phyloP scores from a whole-genome alignment of 1,140 invertebrate species.

The Patella vulgata region DNA sequence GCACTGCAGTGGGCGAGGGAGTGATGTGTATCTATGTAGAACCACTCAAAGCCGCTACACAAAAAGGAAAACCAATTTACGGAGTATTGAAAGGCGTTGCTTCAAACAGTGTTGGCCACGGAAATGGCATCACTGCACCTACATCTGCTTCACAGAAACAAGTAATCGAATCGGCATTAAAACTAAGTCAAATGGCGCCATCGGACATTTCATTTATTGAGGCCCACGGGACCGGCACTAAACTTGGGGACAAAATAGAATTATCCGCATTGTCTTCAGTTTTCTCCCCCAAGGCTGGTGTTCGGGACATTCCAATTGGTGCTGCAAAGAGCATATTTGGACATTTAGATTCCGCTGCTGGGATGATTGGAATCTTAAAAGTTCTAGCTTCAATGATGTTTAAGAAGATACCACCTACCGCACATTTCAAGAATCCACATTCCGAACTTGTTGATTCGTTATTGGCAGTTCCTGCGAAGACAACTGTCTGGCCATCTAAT shows the following conservation, averaged over 20 bases:
- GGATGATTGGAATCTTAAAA: background rate
- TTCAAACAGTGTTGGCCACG: conserved; percentile 1
- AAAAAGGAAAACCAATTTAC: conserved; percentile 3
- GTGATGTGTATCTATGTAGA: conserved; percentile 8
- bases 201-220: background rate
- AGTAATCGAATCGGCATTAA: no score
- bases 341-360: conserved; percentile 6
- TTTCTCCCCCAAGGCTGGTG: background rate
- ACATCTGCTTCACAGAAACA: background rate
- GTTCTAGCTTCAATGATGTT: conserved; percentile 1
- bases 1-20: conserved; percentile 6
- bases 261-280: background rate
- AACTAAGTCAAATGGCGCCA: background rate
- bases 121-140: conserved; percentile 5
- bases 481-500: background rate
- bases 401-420: conserved; percentile 1
- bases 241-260: conserved; percentile 5
- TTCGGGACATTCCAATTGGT: background rate
- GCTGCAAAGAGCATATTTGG: conserved; percentile 1
- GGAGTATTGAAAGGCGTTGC: conserved; percentile 1
- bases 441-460: no score
- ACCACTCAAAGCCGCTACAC: background rate
- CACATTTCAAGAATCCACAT: no score
- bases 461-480: no score
- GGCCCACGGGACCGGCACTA: conserved; percentile 9